Conservation (phyloP, 2,797 vertebrate species). For the Halcyon leucocephala region DNA sequence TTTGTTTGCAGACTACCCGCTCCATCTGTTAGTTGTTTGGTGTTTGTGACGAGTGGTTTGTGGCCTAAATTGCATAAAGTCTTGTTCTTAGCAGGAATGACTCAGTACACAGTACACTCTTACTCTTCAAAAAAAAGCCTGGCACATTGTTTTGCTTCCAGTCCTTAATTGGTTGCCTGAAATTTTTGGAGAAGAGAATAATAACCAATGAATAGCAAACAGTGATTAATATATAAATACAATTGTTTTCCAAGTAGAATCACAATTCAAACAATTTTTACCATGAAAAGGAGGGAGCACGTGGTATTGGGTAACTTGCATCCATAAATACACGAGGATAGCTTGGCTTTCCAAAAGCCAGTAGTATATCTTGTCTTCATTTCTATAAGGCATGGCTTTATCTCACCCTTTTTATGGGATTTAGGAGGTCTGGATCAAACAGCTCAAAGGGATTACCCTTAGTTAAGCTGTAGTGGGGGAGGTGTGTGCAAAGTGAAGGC, state of each 20-base stretch:
- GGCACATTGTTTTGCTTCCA: background rate
- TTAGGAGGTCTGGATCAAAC: background rate
- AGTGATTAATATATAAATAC: background rate
- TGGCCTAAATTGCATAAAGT: slow-evolving; percentile 21
- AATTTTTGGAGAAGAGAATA: background rate
- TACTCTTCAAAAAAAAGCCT: background rate
- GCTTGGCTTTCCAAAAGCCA: background rate
- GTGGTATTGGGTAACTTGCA: background rate
- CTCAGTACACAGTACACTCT: background rate
- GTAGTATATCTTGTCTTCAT: background rate
- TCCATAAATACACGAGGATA: background rate
- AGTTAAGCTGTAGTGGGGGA: background rate
- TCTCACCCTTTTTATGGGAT: background rate
- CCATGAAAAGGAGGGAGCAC: background rate
- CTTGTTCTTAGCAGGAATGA: background rate
- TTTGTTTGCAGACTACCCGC: slow-evolving; percentile 22
- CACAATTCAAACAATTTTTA: background rate
- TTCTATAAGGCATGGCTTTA: background rate
- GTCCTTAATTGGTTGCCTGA: background rate
- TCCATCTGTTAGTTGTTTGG: slow-evolving; percentile 54
- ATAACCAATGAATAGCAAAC: background rate
- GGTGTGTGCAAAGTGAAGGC: background rate
- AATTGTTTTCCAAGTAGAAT: background rate
- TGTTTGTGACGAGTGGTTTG: slow-evolving; percentile 42
- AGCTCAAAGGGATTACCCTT: background rate